Base-by-base conservation (phyloP, 1,140 invertebrate genomes). In the Pseudomyrmex concolor region DNA sequence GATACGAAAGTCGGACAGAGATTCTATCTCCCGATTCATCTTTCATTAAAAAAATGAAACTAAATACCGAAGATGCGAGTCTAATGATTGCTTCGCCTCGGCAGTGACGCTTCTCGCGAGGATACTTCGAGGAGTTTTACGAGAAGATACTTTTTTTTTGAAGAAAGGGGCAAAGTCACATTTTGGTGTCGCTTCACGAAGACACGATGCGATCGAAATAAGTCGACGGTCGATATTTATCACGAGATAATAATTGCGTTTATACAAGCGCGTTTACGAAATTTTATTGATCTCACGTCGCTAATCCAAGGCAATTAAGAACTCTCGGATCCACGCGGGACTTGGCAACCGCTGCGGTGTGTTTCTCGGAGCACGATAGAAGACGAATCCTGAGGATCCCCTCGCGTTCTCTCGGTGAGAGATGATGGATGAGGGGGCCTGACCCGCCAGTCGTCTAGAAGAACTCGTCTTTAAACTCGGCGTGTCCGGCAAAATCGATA, bases 341-440 rank as follows among this genome's bases (percentile, higher is more conserved):
- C 76, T 84, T 87, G 90, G 89, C 89, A 90, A 90, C 84, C 88
- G 76, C 90, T 90, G 86, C 74, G 84, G 50, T 34, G 54, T 43
- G 84, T 77, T 88, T 89, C 34, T 88, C 62, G 66, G 85, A 90
- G 81, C 84, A 54, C 67, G 83, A 87, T 83, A 85, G 84, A 90
- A 89, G 89, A 91, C 76, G 88, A 90, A 91, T 89, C 91, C 88
- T 71, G 88, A 90, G 90, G 89, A 89, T 90, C 74, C 84, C 71
- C 85, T 68, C 50, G 55, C 60, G 89, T 81, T 89, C 91, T 87
- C 89, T 86, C 86, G 89, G 72, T 76, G 34, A 83, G 72, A 90
- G 91, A 94, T 94, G 93, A 94, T 94, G 93, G 93, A 94, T 94
- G 91, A 93, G 92, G 91, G 87, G 91, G 91, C 91, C 91, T 92